Evolutionary conservation across 2,113 vertebrate genomes (phyloP), one percentile per base, ranked within the genome.

Genomic region (Hippocampus mohnikei): DNA sequence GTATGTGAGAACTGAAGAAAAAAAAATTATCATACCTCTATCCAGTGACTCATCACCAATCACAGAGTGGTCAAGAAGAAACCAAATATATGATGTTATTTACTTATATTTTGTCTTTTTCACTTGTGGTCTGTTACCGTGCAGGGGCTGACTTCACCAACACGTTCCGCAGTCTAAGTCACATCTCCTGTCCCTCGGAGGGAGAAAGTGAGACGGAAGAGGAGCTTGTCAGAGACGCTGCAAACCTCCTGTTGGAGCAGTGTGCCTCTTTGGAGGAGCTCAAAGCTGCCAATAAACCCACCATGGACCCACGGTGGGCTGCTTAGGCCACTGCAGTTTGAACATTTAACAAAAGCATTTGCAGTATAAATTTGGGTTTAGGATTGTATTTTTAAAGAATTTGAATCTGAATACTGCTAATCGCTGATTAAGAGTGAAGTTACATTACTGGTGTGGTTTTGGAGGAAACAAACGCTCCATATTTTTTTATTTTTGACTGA

Each of bases 81-180:
- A 37, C 33, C 33, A 37, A 37, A 37, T 37, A 37, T 37, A 37
- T 37, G 5, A 37, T 37, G 33, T 37, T 37, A 37, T 37, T 37
- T 37, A 16, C 46, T 50, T 50, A 33, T 18, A 16, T 65, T 65
- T 46, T 16, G 9, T 2, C 29, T 1, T 50, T 11, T 52, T 52
- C 8, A 46, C 8, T 68, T 37, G 5, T 53, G 27, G 29, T 55
- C 33, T 33, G 5, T 21, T 13, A 10, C 63, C 23, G 79, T 80
- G 40, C 84, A 99, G 97, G 96, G 55, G 95, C 95, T 0, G 97
- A 99, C 83, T 99, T 99, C 85, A 98, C 97, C 29, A 99, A 99
- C 88, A 93, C 93, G 13, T 99, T 99, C 89, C 91, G 81, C 62
- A 87, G 92, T 75, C 90, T 99, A 81, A 95, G 94, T 85, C 91